Base-by-base conservation (phyloP, 2,797 vertebrate species). In the Emydoidea blandingii region DNA sequence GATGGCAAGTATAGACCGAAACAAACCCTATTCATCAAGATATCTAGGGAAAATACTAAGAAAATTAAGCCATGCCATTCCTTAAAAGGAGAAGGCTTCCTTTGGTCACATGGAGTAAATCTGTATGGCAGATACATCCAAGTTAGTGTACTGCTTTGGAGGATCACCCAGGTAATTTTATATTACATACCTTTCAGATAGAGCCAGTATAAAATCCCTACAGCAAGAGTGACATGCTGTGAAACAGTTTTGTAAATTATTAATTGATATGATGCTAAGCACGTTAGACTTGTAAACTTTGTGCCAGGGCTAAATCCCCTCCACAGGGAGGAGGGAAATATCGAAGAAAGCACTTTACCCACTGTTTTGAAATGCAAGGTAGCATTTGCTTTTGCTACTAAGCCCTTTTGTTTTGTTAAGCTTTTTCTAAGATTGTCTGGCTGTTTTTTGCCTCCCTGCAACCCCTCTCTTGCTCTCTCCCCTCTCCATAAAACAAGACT, bases 391-490 rank as follows among this genome's bases (percentile, higher is more conserved):
- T 74, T 41, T 37, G 11, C 12, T 49, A 47, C 15, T 25, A 47
- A 47, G 44, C 83, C 53, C 21, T 27, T 72, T 92, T 79, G 89
- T 84, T 44, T 88, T 79, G 23, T 72, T 72, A 91, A 92, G 65
- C 12, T 72, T 72, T 72, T 72, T 23, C 65, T 59, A 78, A 89
- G 47, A 4, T 65, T 8, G 5, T 11, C 57, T 12, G 49, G 76
- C 53, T 87, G 88, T 90, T 86, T 88, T 85, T 86, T 0, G 0
- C 79, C 52, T 57, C 41, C 90, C 68, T 91, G 92, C 85, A 68
- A 87, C 49, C n/a, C 95, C 93, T 91, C 91, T 95, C 93, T 68
- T 96, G 44, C 27, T 82, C 95, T 86, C 84, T 96, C 12, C 92
- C 81, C 85, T 79, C 80, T 90, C 57, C 86, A 92, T 37, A 92